Conservation (phyloP, 2,113 vertebrate species). For the Ailuropoda melanoleuca region DNA sequence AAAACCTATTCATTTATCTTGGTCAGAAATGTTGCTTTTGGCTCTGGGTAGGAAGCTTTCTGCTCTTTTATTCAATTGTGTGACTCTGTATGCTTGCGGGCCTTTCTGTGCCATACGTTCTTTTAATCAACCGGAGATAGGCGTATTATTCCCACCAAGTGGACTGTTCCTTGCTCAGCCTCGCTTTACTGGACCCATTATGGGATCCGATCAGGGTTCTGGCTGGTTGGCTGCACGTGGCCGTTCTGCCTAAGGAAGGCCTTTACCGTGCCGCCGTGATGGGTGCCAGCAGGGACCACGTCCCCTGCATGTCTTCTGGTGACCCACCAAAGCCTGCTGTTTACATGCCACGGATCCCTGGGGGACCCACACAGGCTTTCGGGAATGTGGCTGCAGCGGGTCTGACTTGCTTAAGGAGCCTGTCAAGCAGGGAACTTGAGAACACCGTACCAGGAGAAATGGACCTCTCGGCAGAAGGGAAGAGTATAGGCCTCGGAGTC, state of each 20-base stretch:
- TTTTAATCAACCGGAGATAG: conserved; percentile 13
- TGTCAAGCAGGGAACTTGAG: neutral
- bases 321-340: neutral
- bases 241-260: neutral
- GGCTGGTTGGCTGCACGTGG: neutral
- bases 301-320: neutral
- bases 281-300: neutral
- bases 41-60: neutral
- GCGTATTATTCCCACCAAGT: conserved; percentile 21
- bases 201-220: neutral
- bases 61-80: neutral
- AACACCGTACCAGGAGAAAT: neutral
- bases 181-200: neutral
- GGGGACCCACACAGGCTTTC: neutral
- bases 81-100: neutral
- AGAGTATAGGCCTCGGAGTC: neutral
- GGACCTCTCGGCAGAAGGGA: neutral
- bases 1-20: conserved; percentile 4
- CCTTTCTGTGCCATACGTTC: neutral
- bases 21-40: neutral
- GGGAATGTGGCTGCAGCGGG: neutral
- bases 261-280: neutral
- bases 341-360: neutral
- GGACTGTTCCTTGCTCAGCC: neutral
- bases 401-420: neutral